These are phyloP conservation scores for Sminthurides aquaticus DNA, from an alignment of 2,888 invertebrate species.

Conservation along the genomic window DNA sequence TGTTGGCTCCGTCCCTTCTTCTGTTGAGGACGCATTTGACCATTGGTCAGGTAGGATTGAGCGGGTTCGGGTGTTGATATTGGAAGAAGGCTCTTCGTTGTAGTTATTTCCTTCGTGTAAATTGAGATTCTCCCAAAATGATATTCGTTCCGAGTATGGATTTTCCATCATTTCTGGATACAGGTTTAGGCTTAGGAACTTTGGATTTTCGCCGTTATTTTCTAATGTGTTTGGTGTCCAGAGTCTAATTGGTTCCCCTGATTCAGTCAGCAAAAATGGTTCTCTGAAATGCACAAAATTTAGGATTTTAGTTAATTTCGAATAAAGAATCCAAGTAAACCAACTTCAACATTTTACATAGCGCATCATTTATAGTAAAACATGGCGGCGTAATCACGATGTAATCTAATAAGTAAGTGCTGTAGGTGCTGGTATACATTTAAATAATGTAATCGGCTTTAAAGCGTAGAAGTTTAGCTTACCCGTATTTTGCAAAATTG, in stretches of 20 bases:
- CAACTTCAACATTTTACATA: no score
- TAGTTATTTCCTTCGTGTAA: slow-evolving; percentile 21
- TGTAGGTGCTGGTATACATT: neutral
- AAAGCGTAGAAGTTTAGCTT: slow-evolving; percentile 4
- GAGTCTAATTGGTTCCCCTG: slow-evolving; percentile 10
- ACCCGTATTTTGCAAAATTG: slow-evolving; percentile 40
- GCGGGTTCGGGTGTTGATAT: no score
- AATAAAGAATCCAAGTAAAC: no score
- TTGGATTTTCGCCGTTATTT: slow-evolving; percentile 16
- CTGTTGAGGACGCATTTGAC: no score
- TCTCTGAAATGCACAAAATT: slow-evolving; percentile 7
- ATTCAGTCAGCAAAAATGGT: slow-evolving; percentile 13
- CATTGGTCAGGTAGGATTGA: no score
- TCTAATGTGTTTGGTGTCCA: slow-evolving; percentile 37
- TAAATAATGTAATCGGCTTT: neutral
- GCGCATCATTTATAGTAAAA: neutral
- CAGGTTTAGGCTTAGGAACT: slow-evolving; percentile 32
- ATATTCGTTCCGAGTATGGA: slow-evolving; percentile 28
- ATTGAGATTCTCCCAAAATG: slow-evolving; percentile 34
- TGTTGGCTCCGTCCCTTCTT: no score
- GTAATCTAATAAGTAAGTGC: neutral
- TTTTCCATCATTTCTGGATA: slow-evolving; percentile 36
- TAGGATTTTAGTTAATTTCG: neutral
- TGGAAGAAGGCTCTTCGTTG: neutral
- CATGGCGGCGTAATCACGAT: neutral